Evolutionary conservation across 2,113 vertebrate genomes (phyloP), one percentile per base, ranked within the genome.

Genomic region (Ceyx margarethae): DNA sequence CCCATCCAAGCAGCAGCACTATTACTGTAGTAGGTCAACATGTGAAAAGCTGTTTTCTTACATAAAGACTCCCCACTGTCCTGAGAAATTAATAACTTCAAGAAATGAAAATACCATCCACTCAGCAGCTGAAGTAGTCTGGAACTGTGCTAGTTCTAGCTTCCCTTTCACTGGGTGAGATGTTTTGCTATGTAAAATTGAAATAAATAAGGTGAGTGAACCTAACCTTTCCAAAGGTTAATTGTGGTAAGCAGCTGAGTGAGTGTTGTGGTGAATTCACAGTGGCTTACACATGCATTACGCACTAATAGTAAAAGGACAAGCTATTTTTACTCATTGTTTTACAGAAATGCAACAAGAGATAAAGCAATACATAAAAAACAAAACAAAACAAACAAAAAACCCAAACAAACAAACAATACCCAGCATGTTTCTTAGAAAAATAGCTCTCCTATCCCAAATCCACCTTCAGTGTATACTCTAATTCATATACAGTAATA

Each of bases 221-320:
- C 8, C 16, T 92, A 94, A 85, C 51, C 46, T 89, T 90, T 85
- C 72, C 65, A 89, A 87, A 81, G 81, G 75, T 93, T 87, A 85
- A 4, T 74, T 77, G 20, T 42, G 51, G 69, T 57, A 74, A 64
- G 65, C 68, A 73, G 51, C 14, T 62, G 51, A 13, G 15, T 72
- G 45, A 87, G 29, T 85, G 50, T 81, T 91, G 74, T 66, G 87
- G 51, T 87, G 65, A 91, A 67, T 96, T 94, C 92, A 95, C 85
- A 89, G 92, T 93, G 68, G 56, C 46, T 92, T 35, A 35, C 35
- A 35, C 35, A 11, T 45, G 17, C 37, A n/a, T 91, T 85, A 78
- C 51, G 13, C 12, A 35, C 68, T 61, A 69, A 87, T 71, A 28
- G 61, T 67, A 81, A 71, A 92, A 95, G 31, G 15, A 26, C 51